A percentile compares a stretch with the other conserved stretches of the same genome.
Evolutionary conservation across 2,888 invertebrate species (phyloP).

Genomic region (Leptogaster cylindrica): DNA sequence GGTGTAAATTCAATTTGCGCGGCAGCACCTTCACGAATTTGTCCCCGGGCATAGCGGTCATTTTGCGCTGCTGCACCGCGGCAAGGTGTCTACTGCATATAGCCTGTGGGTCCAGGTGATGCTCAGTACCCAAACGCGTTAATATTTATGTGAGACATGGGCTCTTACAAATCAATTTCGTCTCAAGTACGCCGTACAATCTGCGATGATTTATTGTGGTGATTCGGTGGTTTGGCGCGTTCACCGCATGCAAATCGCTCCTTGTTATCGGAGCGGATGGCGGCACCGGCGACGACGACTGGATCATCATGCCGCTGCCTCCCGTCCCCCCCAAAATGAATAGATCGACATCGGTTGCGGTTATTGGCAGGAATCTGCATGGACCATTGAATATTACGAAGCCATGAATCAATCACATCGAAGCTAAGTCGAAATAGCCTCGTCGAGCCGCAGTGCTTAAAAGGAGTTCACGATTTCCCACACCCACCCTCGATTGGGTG

Average conservation of each 20-base stretch:
- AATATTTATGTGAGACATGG: constrained; percentile 40
- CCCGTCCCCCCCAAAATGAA: too few species aligned
- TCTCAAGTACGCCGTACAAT: constrained; percentile 38
- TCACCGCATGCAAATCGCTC: constrained; percentile 38
- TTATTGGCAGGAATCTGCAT: constrained; percentile 21
- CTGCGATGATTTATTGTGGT: constrained; percentile 36
- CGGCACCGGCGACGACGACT: not conserved
- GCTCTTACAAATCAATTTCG: constrained; percentile 39
- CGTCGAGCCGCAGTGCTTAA: constrained; percentile 7
- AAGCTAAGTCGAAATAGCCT: constrained; percentile 11
- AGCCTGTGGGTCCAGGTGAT: constrained; percentile 33
- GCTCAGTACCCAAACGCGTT: constrained; percentile 30
- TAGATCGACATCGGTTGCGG: constrained; percentile 18
- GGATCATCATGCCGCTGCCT: too few species aligned
- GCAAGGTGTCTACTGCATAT: constrained; percentile 17
- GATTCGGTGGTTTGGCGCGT: constrained; percentile 40
- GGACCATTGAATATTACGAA: constrained; percentile 32
- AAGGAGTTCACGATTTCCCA: constrained; percentile 38
- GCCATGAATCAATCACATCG: constrained; percentile 34
- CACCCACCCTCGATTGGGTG: constrained; percentile 35
- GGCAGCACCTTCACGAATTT: constrained; percentile 26
- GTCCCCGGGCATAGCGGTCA: constrained; percentile 20
- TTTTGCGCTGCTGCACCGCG: too few species aligned
- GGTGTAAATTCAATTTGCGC: constrained; percentile 34
- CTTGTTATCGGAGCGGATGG: constrained; percentile 24